Evolutionary conservation across 2,888 invertebrate species (phyloP), one percentile per base, ranked within the genome.

Genomic region (Mesoligia furuncula): DNA sequence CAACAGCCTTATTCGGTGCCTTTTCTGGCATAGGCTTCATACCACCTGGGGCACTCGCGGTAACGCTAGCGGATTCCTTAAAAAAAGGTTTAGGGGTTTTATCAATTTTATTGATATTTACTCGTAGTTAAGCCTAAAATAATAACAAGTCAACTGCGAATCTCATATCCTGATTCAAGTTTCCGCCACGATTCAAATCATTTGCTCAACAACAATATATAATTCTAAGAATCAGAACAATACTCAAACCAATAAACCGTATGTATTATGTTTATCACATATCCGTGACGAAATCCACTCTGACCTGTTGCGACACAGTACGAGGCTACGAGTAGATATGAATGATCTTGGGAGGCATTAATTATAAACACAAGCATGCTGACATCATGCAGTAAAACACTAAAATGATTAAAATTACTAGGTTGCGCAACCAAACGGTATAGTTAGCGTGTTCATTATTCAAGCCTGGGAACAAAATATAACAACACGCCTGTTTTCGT

Each of bases 371-470:
- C 85, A 88, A 86, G 66, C 65, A 68, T 17, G 73, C 62, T 90
- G 87, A 89, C 86, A 80, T 89, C 87, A 90, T 78, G 61, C 74
- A 70, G 66, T 81, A 80, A 75, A 83, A 77, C 79, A 84, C 68
- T 71, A 59, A 42, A 77, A 48, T 61, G 67, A 77, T 70, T 71
- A 77, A 77, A 84, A 73, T 68, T 66, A 65, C 70, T 57, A 62
- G 48, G 69, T 80, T 80, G 73, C 71, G 75, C 39, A 81, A 88
- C 54, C 48, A 24, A 7, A 6, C 66, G 11, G 66, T 65, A n/a
- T 57, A 17, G 42, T 69, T 69, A 54, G 42, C 17, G 24, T 36
- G 51, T 42, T 61, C 8, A 31, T 20, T 42, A 11, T 24, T 65
- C 64, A 31, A 57, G 57, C 11, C 57, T 77, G 65, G 36, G 36